A percentile compares a stretch with the other conserved stretches of the same genome.
phyloP scores from a whole-genome alignment of 1,140 invertebrate genomes.

The Tetramorium simillimum region DNA sequence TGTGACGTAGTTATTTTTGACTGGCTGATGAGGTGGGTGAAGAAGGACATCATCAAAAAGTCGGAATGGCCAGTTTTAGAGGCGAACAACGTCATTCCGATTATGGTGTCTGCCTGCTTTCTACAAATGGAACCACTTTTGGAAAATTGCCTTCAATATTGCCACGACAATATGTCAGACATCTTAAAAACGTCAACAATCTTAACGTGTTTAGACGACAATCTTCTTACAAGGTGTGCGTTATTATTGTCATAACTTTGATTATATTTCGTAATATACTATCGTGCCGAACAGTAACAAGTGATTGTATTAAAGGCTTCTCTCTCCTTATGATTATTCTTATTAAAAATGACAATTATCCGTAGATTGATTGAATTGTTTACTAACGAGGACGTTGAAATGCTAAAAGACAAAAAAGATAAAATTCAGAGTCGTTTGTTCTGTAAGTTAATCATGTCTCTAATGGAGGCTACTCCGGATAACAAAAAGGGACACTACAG shows the following conservation, averaged over 20 bases:
- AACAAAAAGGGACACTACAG: conserved; percentile 91
- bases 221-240: conserved; percentile 88
- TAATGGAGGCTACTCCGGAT: conserved; percentile 90
- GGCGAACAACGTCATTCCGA: conserved; percentile 94
- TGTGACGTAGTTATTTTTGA: conserved; percentile 97
- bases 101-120: conserved; percentile 97
- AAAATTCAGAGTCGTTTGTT: conserved; percentile 93
- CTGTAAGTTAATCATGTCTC: conserved; percentile 92
- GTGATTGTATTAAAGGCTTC: conserved; percentile 37
- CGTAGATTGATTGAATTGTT: conserved; percentile 91
- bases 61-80: conserved; percentile 91
- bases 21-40: conserved; percentile 98
- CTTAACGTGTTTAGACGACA: conserved; percentile 93
- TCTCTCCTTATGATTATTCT: background rate
- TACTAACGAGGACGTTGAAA: conserved; percentile 92
- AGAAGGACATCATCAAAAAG: conserved; percentile 89
- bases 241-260: background rate
- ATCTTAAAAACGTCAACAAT: conserved; percentile 92
- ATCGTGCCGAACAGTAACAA: background rate
- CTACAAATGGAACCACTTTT: conserved; percentile 96
- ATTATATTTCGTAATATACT: background rate
- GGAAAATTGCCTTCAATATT: conserved; percentile 92
- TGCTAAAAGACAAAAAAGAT: conserved; percentile 92
- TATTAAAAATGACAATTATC: conserved; percentile 70
- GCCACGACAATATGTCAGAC: conserved; percentile 92